Base-by-base conservation (phyloP, 2,113 vertebrate genomes). In the Lophotis ruficrista region DNA sequence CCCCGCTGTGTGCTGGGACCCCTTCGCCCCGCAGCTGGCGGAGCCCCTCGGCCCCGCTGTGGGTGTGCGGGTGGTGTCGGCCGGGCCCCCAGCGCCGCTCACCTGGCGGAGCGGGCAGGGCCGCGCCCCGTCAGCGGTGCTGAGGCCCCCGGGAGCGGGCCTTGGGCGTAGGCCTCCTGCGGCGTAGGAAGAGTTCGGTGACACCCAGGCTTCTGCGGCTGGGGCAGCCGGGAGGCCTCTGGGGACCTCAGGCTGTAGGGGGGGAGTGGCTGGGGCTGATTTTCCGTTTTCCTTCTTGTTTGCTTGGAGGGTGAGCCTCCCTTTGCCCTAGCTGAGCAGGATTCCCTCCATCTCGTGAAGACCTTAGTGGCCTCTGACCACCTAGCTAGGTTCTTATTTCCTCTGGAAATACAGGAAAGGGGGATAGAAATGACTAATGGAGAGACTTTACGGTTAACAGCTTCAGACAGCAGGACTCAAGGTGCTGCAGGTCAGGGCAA, bases 131-230 rank as follows among this genome's bases (percentile, higher is more conserved):
- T 8, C 33, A 1, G 20, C 2, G 12, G 3, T 27, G 38, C 27
- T 2, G 24, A 20, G 23, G 4, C 4, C 28, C 5, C 21, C 4
- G 6, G 30, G n/a, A 28, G 47, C 10, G 21, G 47, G 24, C 25
- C 18, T 9, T 3, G 30, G 45, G 61, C 14, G 9, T 15, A 18
- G 76, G 19, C 15, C 23, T 7, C 35, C 14, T 2, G n/a, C 61
- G 45, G 43, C 38, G 3, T 8, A 8, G 35, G 23, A 15, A 7
- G 2, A 9, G 7, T 12, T 9, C 13, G 12, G 20, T 47, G 33
- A 8, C 24, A 9, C 3, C 6, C 2, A 1, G 7, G 22, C 6
- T 47, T 62, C 43, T 8, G 16, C 4, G 15, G 5, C 12, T 1
- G 17, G 65, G 18, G 24, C 14, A 31, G 56, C 31, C 5, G 6